Evolutionary conservation across 2,797 vertebrate species (phyloP), one percentile per base, ranked within the genome.

Genomic region (Poecilia wingei): DNA sequence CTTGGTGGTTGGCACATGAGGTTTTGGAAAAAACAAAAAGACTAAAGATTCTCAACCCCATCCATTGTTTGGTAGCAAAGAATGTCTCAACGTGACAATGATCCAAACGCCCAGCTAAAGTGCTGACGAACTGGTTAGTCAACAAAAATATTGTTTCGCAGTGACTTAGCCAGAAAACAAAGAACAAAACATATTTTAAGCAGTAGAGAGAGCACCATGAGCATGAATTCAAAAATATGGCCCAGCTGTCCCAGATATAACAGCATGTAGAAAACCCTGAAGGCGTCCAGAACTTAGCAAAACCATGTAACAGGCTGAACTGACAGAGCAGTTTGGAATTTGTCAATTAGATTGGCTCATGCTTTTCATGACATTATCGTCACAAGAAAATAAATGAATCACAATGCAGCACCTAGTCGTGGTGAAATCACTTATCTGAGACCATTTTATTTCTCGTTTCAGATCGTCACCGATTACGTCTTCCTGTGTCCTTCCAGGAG

Each of bases 391-490:
- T 13, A 25, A 69, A 69, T 70, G 2, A 70, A 1, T 45, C 36
- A 68, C 4, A 39, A 41, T 12, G 4, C 36, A 43, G 39, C 39
- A 14, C 66, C 39, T 69, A 12, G 5, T 5, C 2, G 25, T 16
- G 68, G 41, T 28, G 12, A 70, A 45, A 13, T 45, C 13, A 45
- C n/a, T 45, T 25, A 45, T 45, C 3, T 45, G 12, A 61, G 6
- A 6, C 1, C 55, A 8, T 64, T 25, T 76, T 22, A 36, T 64
- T 70, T 22, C 20, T 86, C 18, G 78, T 76, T 55, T 41, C 82
- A 96, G 96, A 96, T 96, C 3, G 89, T 96, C 51, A 96, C 95
- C 0, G 96, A 96, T 86, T 96, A 89, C 22, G 74, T 96, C 72
- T 96, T 96, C 86, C 82, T 94, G 83, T 96, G 96, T 85, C 95